These are phyloP conservation scores for Chrysolina haemoptera DNA, from an alignment of 2,888 invertebrate species.

Conservation along the genomic window DNA sequence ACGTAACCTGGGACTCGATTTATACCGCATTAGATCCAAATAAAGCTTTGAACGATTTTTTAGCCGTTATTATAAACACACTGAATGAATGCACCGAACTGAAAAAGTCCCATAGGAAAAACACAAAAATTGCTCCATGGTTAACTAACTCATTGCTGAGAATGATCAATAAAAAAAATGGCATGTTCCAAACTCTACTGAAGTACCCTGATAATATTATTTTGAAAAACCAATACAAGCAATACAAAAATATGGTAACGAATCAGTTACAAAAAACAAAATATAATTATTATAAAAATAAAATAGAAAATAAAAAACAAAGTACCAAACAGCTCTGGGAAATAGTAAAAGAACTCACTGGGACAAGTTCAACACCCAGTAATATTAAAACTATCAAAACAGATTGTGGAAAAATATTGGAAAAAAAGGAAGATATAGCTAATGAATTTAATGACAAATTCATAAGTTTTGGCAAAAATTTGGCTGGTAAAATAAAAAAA, in stretches of 20 bases:
- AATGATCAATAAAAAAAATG: background rate
- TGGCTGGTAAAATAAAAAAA: too few species aligned
- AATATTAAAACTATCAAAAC: background rate
- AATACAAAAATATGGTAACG: background rate
- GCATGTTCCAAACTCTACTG: background rate
- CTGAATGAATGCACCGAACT: too few species aligned
- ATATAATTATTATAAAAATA: background rate
- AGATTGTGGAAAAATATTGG: too few species aligned
- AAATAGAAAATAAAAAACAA: background rate
- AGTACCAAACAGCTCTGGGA: too few species aligned
- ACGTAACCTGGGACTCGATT: too few species aligned
- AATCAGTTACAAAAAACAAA: background rate
- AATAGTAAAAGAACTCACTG: background rate
- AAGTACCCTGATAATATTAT: too few species aligned
- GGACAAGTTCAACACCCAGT: background rate
- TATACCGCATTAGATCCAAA: background rate
- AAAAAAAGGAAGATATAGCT: too few species aligned
- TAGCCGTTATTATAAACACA: too few species aligned
- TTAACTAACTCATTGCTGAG: background rate
- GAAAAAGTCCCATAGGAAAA: background rate
- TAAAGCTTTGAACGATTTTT: too few species aligned
- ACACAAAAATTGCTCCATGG: background rate
- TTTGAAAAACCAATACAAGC: background rate
- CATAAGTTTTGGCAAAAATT: too few species aligned
- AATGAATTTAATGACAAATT: too few species aligned